Evolutionary conservation across 2,888 invertebrate species (phyloP).

Genomic region (Slavum lentiscoides): DNA sequence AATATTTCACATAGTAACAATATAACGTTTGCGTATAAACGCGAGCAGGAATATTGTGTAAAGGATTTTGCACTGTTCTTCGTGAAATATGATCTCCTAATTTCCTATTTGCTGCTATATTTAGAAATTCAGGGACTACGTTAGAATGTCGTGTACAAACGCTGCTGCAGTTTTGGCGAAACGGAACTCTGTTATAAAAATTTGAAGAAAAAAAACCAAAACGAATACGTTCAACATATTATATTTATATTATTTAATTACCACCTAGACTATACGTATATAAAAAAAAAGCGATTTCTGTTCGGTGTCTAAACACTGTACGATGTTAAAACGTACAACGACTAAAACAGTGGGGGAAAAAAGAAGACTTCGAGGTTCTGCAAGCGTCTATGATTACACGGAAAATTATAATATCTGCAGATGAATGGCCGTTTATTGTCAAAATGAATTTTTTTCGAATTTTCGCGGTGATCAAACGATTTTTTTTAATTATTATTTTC

Average conservation of each 20-base stretch:
- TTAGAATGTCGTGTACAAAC: not conserved
- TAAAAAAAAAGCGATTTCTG: not conserved
- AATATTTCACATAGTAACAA: not conserved
- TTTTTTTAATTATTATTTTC: no score
- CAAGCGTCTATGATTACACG: not conserved
- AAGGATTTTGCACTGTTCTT: not conserved
- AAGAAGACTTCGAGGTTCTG: not conserved
- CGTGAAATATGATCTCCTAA: not conserved
- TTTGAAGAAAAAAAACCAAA: no score
- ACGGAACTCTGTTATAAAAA: conserved; percentile 15
- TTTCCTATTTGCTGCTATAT: not conserved
- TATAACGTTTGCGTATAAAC: not conserved
- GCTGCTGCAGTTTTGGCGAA: conserved; percentile 21
- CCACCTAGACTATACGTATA: not conserved
- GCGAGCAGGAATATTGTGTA: not conserved
- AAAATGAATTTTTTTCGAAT: not conserved
- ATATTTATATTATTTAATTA: conserved; percentile 41
- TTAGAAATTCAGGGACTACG: not conserved
- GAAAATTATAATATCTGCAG: no score
- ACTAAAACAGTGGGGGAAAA: not conserved
- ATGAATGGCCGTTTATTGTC: no score
- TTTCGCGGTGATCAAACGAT: not conserved
- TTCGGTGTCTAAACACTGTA: conserved; percentile 13
- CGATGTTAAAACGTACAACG: conserved; percentile 14
- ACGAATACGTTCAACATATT: not conserved